Percentiles rank a stretch among this genome's conserved stretches.
phyloP scores from a whole-genome alignment of 1,140 invertebrate species.

The Eufriesea mexicana region DNA sequence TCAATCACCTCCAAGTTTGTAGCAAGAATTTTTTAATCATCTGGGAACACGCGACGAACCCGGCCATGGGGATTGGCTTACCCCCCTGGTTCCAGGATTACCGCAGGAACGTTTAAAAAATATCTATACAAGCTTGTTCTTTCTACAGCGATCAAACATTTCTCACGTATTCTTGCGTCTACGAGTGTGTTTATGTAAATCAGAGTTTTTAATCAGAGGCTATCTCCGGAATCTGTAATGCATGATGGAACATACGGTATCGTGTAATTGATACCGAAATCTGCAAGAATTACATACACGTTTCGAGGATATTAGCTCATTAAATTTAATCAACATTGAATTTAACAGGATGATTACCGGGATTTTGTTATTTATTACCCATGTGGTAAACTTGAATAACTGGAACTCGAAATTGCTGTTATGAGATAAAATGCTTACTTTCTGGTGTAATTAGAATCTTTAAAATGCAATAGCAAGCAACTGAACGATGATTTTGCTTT shows the following conservation, averaged over 20 bases:
- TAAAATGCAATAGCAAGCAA: neutral
- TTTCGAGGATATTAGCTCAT: neutral
- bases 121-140: neutral
- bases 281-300: neutral
- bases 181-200: neutral
- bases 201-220: neutral
- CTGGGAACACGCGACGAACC: conserved; percentile 14
- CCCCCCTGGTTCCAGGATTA: too few species aligned
- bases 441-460: conserved; percentile 14
- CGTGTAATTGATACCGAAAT: conserved; percentile 13
- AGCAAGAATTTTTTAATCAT: conserved; percentile 38
- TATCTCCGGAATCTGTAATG: neutral
- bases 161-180: neutral
- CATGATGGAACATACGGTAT: neutral
- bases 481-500: neutral
- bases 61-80: too few species aligned
- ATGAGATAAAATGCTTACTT: neutral
- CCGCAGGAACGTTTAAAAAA: neutral
- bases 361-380: conserved; percentile 12
- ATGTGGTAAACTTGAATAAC: neutral
- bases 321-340: conserved; percentile 24
- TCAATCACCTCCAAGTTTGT: conserved; percentile 36
- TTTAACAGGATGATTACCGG: neutral
- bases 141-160: neutral
- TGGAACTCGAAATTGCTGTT: neutral